Conservation (phyloP, 53 echinoderm and acorn worm genomes). For the Patiria pectinifera region DNA sequence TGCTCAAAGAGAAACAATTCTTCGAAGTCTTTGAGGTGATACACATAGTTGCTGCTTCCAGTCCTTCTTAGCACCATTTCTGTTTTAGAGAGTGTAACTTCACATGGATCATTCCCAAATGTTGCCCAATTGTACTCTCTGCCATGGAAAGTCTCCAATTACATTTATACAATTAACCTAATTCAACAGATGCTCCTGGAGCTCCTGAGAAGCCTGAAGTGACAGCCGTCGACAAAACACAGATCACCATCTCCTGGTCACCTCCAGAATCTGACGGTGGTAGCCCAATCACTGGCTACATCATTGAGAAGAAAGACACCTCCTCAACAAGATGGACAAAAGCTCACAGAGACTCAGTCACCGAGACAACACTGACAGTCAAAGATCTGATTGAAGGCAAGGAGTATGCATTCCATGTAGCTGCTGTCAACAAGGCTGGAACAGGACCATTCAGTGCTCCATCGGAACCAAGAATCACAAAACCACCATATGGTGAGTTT, state of each 20-base stretch:
- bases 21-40: too few species aligned
- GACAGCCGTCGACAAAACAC: constrained; percentile 72
- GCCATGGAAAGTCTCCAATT: too few species aligned
- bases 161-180: background rate
- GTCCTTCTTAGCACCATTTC: too few species aligned
- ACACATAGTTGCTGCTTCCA: too few species aligned
- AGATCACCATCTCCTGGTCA: constrained; percentile 86
- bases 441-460: constrained; percentile 76
- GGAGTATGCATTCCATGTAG: constrained; percentile 84
- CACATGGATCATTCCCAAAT: too few species aligned
- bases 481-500: constrained; percentile 80
- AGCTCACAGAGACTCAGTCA: constrained; percentile 73
- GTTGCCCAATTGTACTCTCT: too few species aligned
- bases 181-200: constrained; percentile 56
- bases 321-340: constrained; percentile 81
- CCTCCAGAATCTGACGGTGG: constrained; percentile 87
- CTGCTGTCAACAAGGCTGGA: constrained; percentile 87
- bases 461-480: constrained; percentile 78
- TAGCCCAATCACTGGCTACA: constrained; percentile 78
- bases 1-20: too few species aligned
- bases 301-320: constrained; percentile 80
- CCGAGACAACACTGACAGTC: constrained; percentile 74
- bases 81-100: too few species aligned
- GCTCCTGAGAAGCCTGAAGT: constrained; percentile 82
- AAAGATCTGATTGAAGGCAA: constrained; percentile 74